Base-by-base conservation (phyloP, 2,797 vertebrate genomes). In the Amazona finschi region DNA sequence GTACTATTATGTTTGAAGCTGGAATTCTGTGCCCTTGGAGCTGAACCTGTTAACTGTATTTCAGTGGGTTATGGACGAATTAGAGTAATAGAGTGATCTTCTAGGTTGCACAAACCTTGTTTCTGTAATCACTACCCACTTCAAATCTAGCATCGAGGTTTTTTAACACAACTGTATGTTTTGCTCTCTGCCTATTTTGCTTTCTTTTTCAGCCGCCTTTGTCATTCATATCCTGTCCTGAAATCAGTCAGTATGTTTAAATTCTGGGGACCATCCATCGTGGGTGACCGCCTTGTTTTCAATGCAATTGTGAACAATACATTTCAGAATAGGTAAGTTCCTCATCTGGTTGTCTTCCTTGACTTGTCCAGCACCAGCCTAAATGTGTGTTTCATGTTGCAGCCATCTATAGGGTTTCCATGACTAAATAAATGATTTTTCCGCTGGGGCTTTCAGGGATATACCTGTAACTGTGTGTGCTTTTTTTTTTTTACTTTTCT, bases 161-260 rank as follows among this genome's bases (percentile, higher is more conserved):
- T 44, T 55, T 66, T 14, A 38, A 43, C 17, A 18, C 3, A 3
- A 4, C 43, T 61, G 11, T 55, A 7, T 53, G 17, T 31, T 90
- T 49, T 73, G 17, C 22, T 73, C 9, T 39, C 38, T 74, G 10
- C 74, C 17, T 84, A 36, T 85, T 39, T 47, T 36, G 20, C 21
- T 74, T 74, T 72, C 20, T 57, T 87, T 82, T 75, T 27, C 89
- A 98, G 98, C 70, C 96, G 92, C 33, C 97, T 98, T 19, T 98
- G 97, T 76, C 58, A 0, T 22, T 96, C 89, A 0, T 96, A 97
- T 46, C 97, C 97, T 7, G 9, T 96, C 77, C 87, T 98, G 76
- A 98, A 97, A 86, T 97, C 98, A 0, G 97, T 98, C 39, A 97
- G 98, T 65, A 98, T 98, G 97, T 98, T 98, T 90, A 98, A 98